Percentiles rank a stretch among this genome's conserved stretches.
These are phyloP conservation scores for Darevskia nairensis DNA, from an alignment of 2,797 vertebrate species.

Conservation along the genomic window DNA sequence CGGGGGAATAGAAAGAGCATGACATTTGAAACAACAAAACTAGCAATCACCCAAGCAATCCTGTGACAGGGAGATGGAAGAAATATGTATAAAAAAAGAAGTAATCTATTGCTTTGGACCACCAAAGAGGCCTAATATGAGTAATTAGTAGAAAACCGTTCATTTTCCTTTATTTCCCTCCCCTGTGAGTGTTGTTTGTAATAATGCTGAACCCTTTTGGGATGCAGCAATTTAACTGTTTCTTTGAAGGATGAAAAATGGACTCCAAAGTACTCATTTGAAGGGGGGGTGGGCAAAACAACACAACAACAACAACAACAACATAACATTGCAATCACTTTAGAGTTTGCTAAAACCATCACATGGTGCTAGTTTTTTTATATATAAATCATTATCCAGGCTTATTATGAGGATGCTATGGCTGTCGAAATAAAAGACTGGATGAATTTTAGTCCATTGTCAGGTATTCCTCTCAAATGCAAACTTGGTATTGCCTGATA, in stretches of 20 bases:
- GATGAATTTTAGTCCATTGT: rapidly evolving
- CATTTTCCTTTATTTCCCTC: slow-evolving; percentile 79
- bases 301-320: neutral
- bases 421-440: rapidly evolving
- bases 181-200: slow-evolving; percentile 80
- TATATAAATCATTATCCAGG: neutral
- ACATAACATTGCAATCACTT: neutral
- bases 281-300: neutral
- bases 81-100: slow-evolving; percentile 74
- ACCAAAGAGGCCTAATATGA: slow-evolving; percentile 85
- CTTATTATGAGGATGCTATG: neutral
- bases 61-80: slow-evolving; percentile 81
- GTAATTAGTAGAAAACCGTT: slow-evolving; percentile 84
- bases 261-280: slow-evolving; percentile 49
- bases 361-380: neutral
- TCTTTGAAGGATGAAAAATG: slow-evolving; percentile 70
- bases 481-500: rapidly evolving
- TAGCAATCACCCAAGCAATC: slow-evolving; percentile 82
- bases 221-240: slow-evolving; percentile 80
- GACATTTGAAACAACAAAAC: slow-evolving; percentile 87
- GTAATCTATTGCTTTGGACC: slow-evolving; percentile 80
- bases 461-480: rapidly evolving
- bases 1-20: slow-evolving; percentile 76
- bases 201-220: slow-evolving; percentile 75
- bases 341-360: neutral